Conservation (phyloP, 2,113 vertebrate genomes). For the Morone chrysops region DNA sequence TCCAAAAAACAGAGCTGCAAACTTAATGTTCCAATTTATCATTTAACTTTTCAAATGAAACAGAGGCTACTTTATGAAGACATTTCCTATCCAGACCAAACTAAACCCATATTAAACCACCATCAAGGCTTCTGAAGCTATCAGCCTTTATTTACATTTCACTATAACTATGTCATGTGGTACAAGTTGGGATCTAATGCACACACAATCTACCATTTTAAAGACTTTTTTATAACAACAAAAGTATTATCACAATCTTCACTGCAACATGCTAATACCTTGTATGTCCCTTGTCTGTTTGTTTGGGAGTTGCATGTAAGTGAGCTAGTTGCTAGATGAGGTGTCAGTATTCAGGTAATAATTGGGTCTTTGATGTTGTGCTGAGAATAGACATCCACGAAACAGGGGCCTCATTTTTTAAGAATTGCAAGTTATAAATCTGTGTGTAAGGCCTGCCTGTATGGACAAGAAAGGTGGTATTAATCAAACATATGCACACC, state of each 20-base stretch:
- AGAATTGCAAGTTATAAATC: constrained; percentile 34
- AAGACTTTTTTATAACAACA: neutral
- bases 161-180: neutral
- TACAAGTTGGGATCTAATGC: neutral
- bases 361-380: constrained; percentile 31
- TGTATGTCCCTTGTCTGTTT: neutral
- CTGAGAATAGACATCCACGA: constrained; percentile 52
- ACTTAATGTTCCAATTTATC: too few relatives aligned
- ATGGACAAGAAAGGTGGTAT: constrained; percentile 29
- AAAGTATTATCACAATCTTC: neutral
- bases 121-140: too few relatives aligned
- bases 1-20: neutral
- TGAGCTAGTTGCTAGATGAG: constrained; percentile 1
- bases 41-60: neutral
- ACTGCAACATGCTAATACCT: neutral
- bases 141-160: neutral
- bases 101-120: neutral
- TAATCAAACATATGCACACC: constrained; percentile 43
- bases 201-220: neutral
- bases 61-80: neutral
- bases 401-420: constrained; percentile 53
- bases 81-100: neutral
- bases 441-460: constrained; percentile 38
- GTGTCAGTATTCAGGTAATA: constrained; percentile 39
- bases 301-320: constrained; percentile 6